These are phyloP conservation scores for Acronicta alni DNA, from an alignment of 2,888 invertebrate species.

Conservation along the genomic window DNA sequence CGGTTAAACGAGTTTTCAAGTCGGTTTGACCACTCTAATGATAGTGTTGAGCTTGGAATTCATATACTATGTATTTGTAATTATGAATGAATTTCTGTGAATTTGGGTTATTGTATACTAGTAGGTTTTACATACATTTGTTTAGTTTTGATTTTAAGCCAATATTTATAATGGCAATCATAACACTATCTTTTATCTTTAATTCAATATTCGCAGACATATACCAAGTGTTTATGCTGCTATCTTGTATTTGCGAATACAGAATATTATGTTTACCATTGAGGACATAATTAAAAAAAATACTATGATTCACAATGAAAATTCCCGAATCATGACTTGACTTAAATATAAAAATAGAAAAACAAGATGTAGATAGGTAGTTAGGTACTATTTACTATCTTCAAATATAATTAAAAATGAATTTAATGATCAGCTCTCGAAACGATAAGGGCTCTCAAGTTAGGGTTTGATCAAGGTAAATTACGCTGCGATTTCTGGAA, in stretches of 20 bases:
- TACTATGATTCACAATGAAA: background rate
- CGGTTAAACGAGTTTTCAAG: slow-evolving; percentile 36
- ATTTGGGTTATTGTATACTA: background rate
- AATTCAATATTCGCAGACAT: background rate
- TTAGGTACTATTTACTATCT: slow-evolving; percentile 12
- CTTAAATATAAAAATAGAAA: slow-evolving; percentile 22
- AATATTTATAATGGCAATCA: background rate
- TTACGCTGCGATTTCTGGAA: slow-evolving; percentile 9
- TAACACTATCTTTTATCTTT: background rate
- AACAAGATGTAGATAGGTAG: background rate
- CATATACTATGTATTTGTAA: slow-evolving; percentile 6
- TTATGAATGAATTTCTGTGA: background rate
- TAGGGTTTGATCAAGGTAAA: slow-evolving; percentile 6
- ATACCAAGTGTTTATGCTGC: background rate
- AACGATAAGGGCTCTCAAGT: slow-evolving; percentile 25
- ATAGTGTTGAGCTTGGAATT: slow-evolving; percentile 10
- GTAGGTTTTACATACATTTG: no score
- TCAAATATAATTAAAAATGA: slow-evolving; percentile 17
- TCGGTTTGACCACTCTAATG: slow-evolving; percentile 29
- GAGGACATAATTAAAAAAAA: background rate
- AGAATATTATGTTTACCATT: background rate
- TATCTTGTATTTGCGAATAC: background rate
- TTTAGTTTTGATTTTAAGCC: background rate
- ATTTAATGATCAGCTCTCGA: slow-evolving; percentile 28
- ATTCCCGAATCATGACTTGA: background rate